Evolutionary conservation across 2,888 invertebrate genomes (phyloP).

Genomic region (Noctua comes): DNA sequence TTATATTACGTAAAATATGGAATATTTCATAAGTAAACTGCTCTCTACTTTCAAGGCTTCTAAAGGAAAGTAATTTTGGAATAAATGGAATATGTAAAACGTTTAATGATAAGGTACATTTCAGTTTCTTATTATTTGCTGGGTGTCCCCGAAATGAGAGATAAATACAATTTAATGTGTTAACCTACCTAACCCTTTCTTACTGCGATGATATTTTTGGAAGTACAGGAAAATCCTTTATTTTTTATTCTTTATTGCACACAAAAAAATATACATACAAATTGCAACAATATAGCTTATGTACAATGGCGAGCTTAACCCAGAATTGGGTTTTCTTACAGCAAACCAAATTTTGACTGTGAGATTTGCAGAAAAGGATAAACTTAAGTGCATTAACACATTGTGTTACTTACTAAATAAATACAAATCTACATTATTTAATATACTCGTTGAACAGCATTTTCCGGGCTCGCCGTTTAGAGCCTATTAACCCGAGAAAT

Average conservation of each 20-base stretch:
- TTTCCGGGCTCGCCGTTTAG: background rate
- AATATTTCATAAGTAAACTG: slow-evolving; percentile 20
- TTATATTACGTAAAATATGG: slow-evolving; percentile 44
- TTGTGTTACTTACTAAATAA: background rate
- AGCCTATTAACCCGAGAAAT: background rate
- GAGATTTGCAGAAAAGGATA: no score
- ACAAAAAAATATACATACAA: no score
- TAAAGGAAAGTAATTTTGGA: slow-evolving; percentile 29
- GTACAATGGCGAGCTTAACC: no score
- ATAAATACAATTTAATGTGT: slow-evolving; percentile 16
- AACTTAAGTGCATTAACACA: no score
- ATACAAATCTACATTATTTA: background rate
- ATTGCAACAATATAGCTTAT: no score
- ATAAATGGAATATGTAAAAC: slow-evolving; percentile 32
- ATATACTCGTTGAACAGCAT: background rate
- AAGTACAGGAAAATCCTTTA: no score
- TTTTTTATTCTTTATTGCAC: no score
- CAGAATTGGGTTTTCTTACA: no score
- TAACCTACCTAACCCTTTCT: background rate
- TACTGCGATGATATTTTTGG: background rate
- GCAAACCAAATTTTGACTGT: no score
- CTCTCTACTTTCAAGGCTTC: background rate
- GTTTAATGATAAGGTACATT: slow-evolving; percentile 25
- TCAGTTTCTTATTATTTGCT: slow-evolving; percentile 9
- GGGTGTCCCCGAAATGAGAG: slow-evolving; percentile 22